phyloP scores from a whole-genome alignment of 2,797 vertebrate species.

The Characodon lateralis region DNA sequence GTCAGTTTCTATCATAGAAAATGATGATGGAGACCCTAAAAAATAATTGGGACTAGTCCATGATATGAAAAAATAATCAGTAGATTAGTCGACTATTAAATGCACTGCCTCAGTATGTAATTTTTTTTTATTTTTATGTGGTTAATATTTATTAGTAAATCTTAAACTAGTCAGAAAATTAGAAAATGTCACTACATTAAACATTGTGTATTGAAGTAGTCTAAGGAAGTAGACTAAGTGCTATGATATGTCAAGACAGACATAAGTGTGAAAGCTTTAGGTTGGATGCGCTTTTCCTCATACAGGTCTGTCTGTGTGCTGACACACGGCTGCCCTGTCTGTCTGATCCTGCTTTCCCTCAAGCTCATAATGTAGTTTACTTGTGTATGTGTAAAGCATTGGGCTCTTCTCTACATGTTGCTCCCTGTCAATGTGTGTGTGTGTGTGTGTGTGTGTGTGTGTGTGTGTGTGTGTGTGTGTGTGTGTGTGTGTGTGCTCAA shows the following conservation, averaged over 20 bases:
- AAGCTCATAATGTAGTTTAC: neutral
- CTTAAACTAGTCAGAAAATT: neutral
- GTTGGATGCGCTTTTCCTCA: neutral
- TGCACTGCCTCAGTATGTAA: too few species aligned
- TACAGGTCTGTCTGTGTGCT: neutral
- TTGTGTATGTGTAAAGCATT: neutral
- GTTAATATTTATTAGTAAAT: too few species aligned
- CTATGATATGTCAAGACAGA: neutral
- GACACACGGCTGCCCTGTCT: neutral
- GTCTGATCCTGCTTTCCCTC: neutral
- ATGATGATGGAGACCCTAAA: too few species aligned
- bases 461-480: too few species aligned
- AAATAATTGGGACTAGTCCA: too few species aligned
- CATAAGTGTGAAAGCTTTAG: neutral
- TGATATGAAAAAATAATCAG: too few species aligned
- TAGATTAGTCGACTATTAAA: too few species aligned
- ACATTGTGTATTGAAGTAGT: neutral
- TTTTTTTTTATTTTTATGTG: too few species aligned
- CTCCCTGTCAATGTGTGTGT: neutral
- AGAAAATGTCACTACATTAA: neutral
- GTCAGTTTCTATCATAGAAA: too few species aligned
- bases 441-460: too few species aligned
- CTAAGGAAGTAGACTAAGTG: neutral
- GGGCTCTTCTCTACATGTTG: neutral
- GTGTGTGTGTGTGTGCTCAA: neutral